Conservation (phyloP, 2,113 vertebrate species). For the Lichenostomus cassidix region DNA sequence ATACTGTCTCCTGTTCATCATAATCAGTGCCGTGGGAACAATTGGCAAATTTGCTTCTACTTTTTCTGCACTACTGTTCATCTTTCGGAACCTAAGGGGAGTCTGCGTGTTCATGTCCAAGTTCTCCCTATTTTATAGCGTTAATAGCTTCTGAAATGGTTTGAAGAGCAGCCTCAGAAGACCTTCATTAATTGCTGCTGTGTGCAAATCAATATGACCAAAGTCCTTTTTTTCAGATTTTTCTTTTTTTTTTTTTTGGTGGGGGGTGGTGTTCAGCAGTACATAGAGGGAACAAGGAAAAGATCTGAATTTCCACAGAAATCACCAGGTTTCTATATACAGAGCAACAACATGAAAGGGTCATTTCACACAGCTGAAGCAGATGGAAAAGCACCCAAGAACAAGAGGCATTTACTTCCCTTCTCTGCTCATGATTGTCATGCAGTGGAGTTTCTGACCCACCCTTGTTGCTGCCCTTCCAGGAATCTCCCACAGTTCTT, state of each 20-base stretch:
- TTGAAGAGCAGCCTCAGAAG: slow-evolving; percentile 37
- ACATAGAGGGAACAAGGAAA: neutral
- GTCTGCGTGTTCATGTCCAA: neutral
- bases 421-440: neutral
- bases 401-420: neutral
- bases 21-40: neutral
- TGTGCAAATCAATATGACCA: neutral
- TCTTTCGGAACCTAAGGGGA: neutral
- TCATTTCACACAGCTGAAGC: neutral
- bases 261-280: neutral
- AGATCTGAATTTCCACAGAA: neutral
- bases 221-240: neutral
- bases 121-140: neutral
- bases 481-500: neutral
- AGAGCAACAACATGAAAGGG: neutral
- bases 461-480: neutral
- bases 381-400: neutral
- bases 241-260: neutral
- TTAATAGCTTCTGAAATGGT: slow-evolving; percentile 49
- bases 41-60: neutral
- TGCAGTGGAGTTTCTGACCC: neutral
- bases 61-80: neutral
- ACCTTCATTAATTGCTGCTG: neutral
- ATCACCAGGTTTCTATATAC: neutral
- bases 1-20: neutral